Conservation (phyloP, 2,888 invertebrate genomes). For the Hedychridium roseum region DNA sequence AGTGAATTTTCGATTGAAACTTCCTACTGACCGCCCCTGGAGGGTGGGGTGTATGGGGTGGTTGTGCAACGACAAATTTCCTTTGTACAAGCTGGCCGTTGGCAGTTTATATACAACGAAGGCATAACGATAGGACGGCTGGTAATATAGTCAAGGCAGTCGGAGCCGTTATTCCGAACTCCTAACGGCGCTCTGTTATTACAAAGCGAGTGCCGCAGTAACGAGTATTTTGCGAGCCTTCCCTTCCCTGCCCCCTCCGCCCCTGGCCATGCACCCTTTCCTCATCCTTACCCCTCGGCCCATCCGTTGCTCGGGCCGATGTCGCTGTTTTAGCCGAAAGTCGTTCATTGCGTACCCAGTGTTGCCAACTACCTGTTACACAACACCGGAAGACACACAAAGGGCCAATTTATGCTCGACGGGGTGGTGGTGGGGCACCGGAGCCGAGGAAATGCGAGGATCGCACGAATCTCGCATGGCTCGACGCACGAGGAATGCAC, state of each 20-base stretch:
- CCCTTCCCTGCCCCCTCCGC: not conserved
- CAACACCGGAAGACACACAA: conserved; percentile 39
- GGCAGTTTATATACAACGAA: too few relatives aligned
- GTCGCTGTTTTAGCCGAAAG: conserved; percentile 11
- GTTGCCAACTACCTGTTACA: conserved; percentile 39
- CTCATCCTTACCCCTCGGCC: not conserved
- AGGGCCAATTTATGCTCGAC: conserved; percentile 34
- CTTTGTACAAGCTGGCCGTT: too few relatives aligned
- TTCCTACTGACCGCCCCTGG: too few relatives aligned
- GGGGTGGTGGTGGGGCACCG: too few relatives aligned
- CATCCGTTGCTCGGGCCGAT: too few relatives aligned
- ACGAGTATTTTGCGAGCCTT: not conserved
- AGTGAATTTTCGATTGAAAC: too few relatives aligned
- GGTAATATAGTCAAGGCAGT: too few relatives aligned
- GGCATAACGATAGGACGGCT: too few relatives aligned
- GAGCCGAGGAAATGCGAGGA: conserved; percentile 23
- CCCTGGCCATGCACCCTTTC: not conserved
- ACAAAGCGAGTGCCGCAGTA: conserved; percentile 4
- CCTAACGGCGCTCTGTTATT: not conserved
- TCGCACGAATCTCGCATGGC: conserved; percentile 26
- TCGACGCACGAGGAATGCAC: conserved; percentile 28
- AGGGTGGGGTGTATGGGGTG: too few relatives aligned
- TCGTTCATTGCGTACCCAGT: conserved; percentile 29
- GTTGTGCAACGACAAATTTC: too few relatives aligned
- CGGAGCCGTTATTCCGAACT: conserved; percentile 1